Evolutionary conservation across 2,888 invertebrate species (phyloP).

Genomic region (Euspilapteryx auroguttella): DNA sequence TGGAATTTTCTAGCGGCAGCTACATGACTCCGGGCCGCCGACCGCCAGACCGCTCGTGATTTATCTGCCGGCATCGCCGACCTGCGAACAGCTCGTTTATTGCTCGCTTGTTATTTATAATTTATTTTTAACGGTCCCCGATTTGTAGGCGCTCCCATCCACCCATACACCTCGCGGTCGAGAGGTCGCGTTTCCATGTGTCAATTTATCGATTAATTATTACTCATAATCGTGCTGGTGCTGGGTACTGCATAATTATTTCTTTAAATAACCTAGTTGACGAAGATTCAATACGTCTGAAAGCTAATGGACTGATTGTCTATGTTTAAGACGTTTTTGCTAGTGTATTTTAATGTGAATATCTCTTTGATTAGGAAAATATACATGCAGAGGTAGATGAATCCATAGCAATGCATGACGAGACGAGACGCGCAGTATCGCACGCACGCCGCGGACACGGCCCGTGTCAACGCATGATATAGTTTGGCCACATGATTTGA

Average conservation of each 20-base stretch:
- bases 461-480: conserved; percentile 31
- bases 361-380: no score
- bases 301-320: no score
- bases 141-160: conserved; percentile 28
- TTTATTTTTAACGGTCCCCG: conserved; percentile 58
- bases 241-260: no score
- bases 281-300: no score
- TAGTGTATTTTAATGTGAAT: no score
- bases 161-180: conserved; percentile 9
- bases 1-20: no score
- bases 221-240: conserved; percentile 5
- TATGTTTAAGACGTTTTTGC: no score
- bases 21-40: no score
- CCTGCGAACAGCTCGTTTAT: conserved; percentile 56
- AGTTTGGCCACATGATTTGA: conserved; percentile 45
- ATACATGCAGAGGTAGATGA: neutral
- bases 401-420: neutral
- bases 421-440: neutral
- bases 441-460: conserved; percentile 6
- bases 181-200: conserved; percentile 13
- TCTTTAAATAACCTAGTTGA: no score
- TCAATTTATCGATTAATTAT: conserved; percentile 18
- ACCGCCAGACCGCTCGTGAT: conserved; percentile 25
- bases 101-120: conserved; percentile 58
- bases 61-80: conserved; percentile 52